These are phyloP conservation scores for Tethea ocularis DNA, from an alignment of 2,888 invertebrate species.

Conservation along the genomic window DNA sequence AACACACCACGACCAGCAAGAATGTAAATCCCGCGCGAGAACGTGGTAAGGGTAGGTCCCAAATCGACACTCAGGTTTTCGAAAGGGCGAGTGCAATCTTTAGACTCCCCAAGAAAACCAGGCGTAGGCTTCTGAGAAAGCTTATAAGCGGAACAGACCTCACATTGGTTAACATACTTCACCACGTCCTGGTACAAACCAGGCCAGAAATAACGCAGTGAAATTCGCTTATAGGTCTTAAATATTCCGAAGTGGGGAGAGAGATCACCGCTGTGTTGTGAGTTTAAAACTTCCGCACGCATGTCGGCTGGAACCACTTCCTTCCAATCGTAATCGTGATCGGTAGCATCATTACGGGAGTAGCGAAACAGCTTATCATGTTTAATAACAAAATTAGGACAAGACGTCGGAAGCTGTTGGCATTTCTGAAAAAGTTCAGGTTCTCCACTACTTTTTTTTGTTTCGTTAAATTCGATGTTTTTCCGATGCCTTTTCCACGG, in stretches of 20 bases:
- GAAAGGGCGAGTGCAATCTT: background rate
- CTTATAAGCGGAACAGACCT: background rate
- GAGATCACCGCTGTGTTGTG: background rate
- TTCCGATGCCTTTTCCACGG: too few relatives aligned
- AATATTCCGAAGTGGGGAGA: background rate
- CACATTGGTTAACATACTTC: background rate
- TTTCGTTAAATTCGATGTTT: too few relatives aligned
- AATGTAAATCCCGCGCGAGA: background rate
- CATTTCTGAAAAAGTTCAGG: background rate
- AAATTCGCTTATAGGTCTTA: background rate
- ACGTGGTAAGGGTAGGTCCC: background rate
- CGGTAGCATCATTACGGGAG: background rate
- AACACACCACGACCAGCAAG: constrained; percentile 10
- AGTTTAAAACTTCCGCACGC: background rate
- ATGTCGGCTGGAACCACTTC: background rate
- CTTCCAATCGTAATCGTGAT: background rate
- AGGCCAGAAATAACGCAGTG: background rate
- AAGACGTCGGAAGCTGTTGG: background rate
- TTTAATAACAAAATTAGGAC: background rate
- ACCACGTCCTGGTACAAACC: background rate
- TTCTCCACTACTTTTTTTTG: too few relatives aligned
- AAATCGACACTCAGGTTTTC: background rate
- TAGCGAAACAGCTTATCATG: background rate
- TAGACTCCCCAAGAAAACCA: background rate
- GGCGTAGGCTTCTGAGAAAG: background rate